Evolutionary conservation across 1,140 invertebrate genomes (phyloP).

Genomic region (Heterodera carotae): DNA sequence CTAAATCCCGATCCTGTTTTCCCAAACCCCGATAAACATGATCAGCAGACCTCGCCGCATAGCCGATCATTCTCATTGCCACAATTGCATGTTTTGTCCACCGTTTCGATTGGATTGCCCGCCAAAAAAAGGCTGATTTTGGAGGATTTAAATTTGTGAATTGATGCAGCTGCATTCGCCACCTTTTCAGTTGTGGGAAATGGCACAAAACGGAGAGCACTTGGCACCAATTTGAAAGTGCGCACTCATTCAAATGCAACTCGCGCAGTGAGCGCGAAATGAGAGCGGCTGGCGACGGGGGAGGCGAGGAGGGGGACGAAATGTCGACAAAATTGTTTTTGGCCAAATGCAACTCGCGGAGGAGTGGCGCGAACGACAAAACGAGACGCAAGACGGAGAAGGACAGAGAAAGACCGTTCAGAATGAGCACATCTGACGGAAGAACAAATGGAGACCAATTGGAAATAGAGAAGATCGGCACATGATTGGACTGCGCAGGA

Average conservation of each 20-base stretch:
- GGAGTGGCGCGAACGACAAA: background rate
- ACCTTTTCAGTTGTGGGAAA: slow-evolving; percentile 30
- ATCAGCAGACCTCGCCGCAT: slow-evolving; percentile 14
- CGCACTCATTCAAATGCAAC: slow-evolving; percentile 41
- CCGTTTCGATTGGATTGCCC: slow-evolving; percentile 10
- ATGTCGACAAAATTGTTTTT: background rate
- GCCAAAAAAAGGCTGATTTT: slow-evolving; percentile 20
- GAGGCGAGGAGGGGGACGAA: background rate
- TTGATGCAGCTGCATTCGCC: background rate
- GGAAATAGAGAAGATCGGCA: too few species aligned
- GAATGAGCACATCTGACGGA: slow-evolving; percentile 19
- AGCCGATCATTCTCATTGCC: slow-evolving; percentile 11
- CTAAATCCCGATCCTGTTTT: too few species aligned
- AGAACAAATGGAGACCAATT: background rate
- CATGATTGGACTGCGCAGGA: too few species aligned
- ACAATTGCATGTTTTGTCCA: background rate
- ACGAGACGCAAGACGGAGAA: slow-evolving; percentile 1
- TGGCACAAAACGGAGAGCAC: slow-evolving; percentile 7
- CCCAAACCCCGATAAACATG: too few species aligned
- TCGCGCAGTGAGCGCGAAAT: slow-evolving; percentile 20
- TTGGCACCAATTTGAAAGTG: slow-evolving; percentile 32
- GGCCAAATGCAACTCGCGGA: slow-evolving; percentile 13
- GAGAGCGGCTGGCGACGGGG: background rate
- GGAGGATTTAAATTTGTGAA: background rate
- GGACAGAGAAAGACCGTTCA: slow-evolving; percentile 18